Percentiles rank a stretch among this genome's conserved stretches.
These are phyloP conservation scores for Ceriagrion tenellum DNA, from an alignment of 2,888 invertebrate genomes.

Conservation along the genomic window DNA sequence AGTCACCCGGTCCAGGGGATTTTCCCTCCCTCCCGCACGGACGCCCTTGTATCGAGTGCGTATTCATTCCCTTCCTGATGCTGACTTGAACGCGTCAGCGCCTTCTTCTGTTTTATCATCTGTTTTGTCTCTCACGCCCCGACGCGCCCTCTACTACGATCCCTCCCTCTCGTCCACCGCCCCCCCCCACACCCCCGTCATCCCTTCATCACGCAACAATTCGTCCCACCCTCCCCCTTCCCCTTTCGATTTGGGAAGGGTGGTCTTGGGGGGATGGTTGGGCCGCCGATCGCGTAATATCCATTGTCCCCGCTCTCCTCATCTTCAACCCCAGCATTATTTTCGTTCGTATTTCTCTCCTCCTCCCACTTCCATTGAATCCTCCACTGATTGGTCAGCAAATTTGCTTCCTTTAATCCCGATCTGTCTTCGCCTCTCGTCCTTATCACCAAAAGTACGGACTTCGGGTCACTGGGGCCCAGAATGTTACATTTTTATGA, in stretches of 20 bases:
- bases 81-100: slow-evolving; percentile 45
- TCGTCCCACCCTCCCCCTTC: background rate
- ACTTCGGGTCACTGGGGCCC: no score
- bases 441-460: background rate
- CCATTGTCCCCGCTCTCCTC: background rate
- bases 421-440: background rate
- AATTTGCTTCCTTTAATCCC: slow-evolving; percentile 17
- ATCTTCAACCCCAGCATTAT: background rate
- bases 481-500: no score
- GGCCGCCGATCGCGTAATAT: background rate
- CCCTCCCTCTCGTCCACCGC: background rate
- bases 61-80: background rate
- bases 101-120: slow-evolving; percentile 64
- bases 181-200: no score
- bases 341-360: background rate
- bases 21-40: background rate
- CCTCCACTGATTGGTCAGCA: slow-evolving; percentile 31
- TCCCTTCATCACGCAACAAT: background rate
- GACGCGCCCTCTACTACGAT: slow-evolving; percentile 13
- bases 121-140: slow-evolving; percentile 56
- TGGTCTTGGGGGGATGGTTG: no score
- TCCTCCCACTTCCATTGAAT: background rate
- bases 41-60: slow-evolving; percentile 5
- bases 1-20: background rate
- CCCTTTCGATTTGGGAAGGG: background rate